A percentile compares a stretch with the other conserved stretches of the same genome.
Evolutionary conservation across 2,888 invertebrate genomes (phyloP).

Genomic region (Eulithis prunata): DNA sequence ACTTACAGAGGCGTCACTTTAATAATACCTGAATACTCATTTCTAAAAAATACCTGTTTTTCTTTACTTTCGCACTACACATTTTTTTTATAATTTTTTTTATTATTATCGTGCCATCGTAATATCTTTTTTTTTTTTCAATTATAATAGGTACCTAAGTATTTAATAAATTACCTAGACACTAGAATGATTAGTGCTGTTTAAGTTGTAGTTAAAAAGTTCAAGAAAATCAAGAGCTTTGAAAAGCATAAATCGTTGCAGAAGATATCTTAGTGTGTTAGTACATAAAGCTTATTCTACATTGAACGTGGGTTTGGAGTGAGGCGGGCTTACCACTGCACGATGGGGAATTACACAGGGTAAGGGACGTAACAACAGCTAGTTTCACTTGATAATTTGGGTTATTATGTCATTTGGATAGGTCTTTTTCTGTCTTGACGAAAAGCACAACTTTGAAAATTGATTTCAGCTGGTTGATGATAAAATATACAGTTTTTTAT

Average conservation of each 20-base stretch:
- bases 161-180: no score
- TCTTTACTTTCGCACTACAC: no score
- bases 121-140: no score
- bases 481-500: no score
- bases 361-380: slow-evolving; percentile 74
- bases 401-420: slow-evolving; percentile 77
- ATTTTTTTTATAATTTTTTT: no score
- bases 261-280: background rate
- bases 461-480: background rate
- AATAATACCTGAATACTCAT: background rate
- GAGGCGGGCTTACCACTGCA: slow-evolving; percentile 1
- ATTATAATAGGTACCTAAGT: no score
- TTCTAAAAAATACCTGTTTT: background rate
- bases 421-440: slow-evolving; percentile 17
- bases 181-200: no score
- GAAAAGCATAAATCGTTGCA: no score
- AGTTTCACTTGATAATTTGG: slow-evolving; percentile 74
- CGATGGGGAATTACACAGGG: slow-evolving; percentile 63
- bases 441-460: slow-evolving; percentile 17
- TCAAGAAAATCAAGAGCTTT: no score
- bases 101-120: no score
- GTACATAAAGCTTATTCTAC: slow-evolving; percentile 2
- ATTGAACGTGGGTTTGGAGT: slow-evolving; percentile 3
- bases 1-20: slow-evolving; percentile 17
- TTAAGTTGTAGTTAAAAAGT: no score